Percentiles rank a stretch among this genome's conserved stretches.
Evolutionary conservation across 2,888 invertebrate species (phyloP).

Genomic region (Tetragonisca angustula): DNA sequence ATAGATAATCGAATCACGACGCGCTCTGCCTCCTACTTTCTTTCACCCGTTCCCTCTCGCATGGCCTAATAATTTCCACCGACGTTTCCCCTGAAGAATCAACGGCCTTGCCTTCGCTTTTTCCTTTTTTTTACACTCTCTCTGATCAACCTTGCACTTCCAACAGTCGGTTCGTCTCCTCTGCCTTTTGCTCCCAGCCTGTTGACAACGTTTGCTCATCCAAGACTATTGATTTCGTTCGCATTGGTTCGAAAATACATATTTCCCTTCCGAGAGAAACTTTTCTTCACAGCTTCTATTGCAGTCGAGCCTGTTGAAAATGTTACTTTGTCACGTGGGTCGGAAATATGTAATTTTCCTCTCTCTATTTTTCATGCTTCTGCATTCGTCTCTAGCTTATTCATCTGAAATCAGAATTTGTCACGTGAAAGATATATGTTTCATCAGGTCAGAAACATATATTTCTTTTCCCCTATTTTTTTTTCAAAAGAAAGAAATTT

Average conservation of each 20-base stretch:
- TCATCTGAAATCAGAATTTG: no score
- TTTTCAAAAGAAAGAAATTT: no score
- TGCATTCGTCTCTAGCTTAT: no score
- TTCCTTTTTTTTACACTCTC: not conserved
- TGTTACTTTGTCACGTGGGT: not conserved
- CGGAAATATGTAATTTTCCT: no score
- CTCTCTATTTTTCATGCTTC: no score
- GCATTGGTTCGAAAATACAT: no score
- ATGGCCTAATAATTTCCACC: conserved; percentile 28
- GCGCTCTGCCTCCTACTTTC: conserved; percentile 5
- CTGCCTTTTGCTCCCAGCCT: not conserved
- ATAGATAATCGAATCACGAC: conserved; percentile 33
- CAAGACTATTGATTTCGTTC: not conserved
- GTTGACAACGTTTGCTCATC: not conserved
- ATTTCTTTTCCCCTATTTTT: no score
- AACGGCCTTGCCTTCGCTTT: no score
- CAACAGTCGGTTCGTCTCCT: no score
- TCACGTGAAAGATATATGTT: no score
- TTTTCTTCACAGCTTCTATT: not conserved
- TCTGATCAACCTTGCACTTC: not conserved
- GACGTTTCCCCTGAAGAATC: conserved; percentile 5
- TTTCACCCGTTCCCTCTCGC: conserved; percentile 17
- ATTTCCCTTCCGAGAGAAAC: no score
- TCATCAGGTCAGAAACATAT: no score
- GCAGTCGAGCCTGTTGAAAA: not conserved